Evolutionary conservation across 2,797 vertebrate genomes (phyloP).

Genomic region (Sebastes miniatus): DNA sequence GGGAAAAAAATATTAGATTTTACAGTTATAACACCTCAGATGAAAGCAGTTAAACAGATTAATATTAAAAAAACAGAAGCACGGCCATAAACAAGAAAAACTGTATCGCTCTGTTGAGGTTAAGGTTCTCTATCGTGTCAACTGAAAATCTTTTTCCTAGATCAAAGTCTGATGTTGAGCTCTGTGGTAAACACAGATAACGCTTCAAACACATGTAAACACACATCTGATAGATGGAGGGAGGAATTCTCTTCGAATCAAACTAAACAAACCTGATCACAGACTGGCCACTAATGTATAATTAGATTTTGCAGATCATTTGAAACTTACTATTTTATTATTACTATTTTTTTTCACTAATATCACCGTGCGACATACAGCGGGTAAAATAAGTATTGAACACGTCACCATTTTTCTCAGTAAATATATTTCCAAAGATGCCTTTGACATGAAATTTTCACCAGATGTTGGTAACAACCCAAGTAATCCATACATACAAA

Average conservation of each 20-base stretch:
- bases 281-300: neutral
- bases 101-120: neutral
- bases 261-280: neutral
- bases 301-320: neutral
- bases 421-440: too few relatives aligned
- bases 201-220: too few relatives aligned
- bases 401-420: too few relatives aligned
- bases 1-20: neutral
- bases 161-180: conserved; percentile 36
- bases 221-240: neutral
- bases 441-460: too few relatives aligned
- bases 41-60: neutral
- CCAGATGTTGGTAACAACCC: too few relatives aligned
- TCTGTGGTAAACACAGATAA: neutral
- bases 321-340: neutral
- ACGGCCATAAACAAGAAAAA: neutral
- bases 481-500: too few relatives aligned
- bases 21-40: neutral
- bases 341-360: neutral
- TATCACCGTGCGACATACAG: neutral
- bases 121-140: neutral
- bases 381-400: too few relatives aligned
- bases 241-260: neutral
- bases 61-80: neutral
- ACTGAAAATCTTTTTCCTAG: neutral